Evolutionary conservation across 2,888 invertebrate species (phyloP).

Genomic region (Zygogramma bicolorata): DNA sequence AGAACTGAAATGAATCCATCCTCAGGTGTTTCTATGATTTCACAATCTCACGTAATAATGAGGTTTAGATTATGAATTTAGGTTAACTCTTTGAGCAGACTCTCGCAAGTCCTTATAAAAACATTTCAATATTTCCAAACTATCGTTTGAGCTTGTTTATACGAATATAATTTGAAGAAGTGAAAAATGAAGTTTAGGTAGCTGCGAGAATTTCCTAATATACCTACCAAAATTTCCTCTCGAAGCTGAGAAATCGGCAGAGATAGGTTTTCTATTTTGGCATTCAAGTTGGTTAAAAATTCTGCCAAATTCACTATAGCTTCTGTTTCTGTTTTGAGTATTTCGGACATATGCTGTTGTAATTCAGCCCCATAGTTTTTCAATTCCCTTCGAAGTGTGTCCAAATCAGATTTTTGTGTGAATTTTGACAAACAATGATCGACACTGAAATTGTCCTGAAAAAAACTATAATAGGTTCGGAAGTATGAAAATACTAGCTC

Average conservation of each 20-base stretch:
- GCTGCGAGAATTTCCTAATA: background rate
- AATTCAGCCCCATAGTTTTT: constrained; percentile 92
- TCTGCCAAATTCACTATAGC: constrained; percentile 98
- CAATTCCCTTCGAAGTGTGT: constrained; percentile 89
- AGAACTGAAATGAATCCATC: no score
- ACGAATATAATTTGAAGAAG: no score
- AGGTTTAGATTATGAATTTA: no score
- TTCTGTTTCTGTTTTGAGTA: constrained; percentile 97
- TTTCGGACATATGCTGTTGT: constrained; percentile 93
- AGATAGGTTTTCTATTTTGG: constrained; percentile 84
- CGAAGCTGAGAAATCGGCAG: constrained; percentile 84
- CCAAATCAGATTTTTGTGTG: constrained; percentile 71
- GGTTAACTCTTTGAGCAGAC: no score
- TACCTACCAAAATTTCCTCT: constrained; percentile 82
- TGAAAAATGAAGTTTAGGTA: background rate
- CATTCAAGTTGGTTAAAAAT: constrained; percentile 92
- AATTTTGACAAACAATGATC: constrained; percentile 89
- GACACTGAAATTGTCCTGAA: constrained; percentile 90
- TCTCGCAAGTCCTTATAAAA: no score
- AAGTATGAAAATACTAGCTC: background rate
- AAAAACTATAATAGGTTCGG: constrained; percentile 45
- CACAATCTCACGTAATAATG: no score
- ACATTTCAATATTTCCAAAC: no score
- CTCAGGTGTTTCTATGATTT: no score
- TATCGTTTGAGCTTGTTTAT: no score